Base-by-base conservation (phyloP, 2,797 vertebrate genomes). In the Pagetopsis macropterus region DNA sequence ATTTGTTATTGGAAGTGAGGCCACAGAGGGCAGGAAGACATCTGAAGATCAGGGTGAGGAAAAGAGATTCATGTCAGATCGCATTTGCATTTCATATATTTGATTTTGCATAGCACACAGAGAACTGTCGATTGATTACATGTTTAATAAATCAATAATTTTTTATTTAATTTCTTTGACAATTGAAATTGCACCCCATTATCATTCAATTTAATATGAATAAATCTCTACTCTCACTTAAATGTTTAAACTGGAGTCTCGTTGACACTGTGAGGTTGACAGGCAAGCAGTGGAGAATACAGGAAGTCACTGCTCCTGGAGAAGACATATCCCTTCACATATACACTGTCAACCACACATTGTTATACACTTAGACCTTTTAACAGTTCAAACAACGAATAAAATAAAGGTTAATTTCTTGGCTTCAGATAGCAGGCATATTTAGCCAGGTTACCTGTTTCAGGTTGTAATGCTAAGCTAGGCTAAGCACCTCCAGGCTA, bases 181-280 rank as follows among this genome's bases (percentile, higher is more conserved):
- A 9, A 21, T 21, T 65, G 56, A 27, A 78, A 73, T 66, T 54
- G 43, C 75, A 75, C 3, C 1, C 9, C n/a, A 72, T 70, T 76
- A 81, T 27, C 45, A 75, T 63, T 78, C 41, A 76, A 63, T 84
- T 43, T 31, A 80, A 74, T 76, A 76, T 82, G 80, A 54, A 80
- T 70, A 49, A 80, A 66, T 75, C 71, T 1, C 10, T 72, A 72
- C 51, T 57, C 61, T 31, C 12, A 1, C 5, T 49, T 61, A 57
- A 49, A 19, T 6, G 3, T 55, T 54, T 33, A 37, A 37, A 9
- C 65, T 12, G 17, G n/a, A 40, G 23, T 37, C 21, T 41, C 48
- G 12, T 57, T 4, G 6, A 51, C 31, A 37, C 8, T n/a, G 13
- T 43, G 48, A 52, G 40, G 56, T 74, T 74, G 56, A 64, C 27